A percentile compares a stretch with the other conserved stretches of the same genome.
These are phyloP conservation scores for Lycaena phlaeas DNA, from an alignment of 2,888 invertebrate species.

Conservation along the genomic window DNA sequence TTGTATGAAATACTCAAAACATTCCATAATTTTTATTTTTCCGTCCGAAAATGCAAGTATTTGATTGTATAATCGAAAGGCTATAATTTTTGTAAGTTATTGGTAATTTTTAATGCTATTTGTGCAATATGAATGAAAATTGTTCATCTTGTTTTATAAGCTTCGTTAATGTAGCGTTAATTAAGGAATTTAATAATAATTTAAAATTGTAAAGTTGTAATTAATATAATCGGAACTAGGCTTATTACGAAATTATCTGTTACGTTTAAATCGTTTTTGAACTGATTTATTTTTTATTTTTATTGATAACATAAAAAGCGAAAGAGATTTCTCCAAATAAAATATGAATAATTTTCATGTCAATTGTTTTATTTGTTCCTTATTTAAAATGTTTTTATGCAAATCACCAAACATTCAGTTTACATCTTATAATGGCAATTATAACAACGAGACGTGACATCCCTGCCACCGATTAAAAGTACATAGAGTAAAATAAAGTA, in stretches of 20 bases:
- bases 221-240: conserved; percentile 54
- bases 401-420: too few relatives aligned
- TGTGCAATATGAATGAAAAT: conserved; percentile 64
- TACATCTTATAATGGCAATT: too few relatives aligned
- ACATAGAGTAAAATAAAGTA: too few relatives aligned
- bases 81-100: conserved; percentile 40
- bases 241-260: conserved; percentile 57
- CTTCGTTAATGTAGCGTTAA: conserved; percentile 49
- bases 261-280: conserved; percentile 46
- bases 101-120: conserved; percentile 43
- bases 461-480: too few relatives aligned
- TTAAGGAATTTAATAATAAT: conserved; percentile 35
- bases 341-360: conserved; percentile 56
- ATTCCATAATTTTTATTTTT: conserved; percentile 7
- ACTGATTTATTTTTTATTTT: conserved; percentile 42
- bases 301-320: conserved; percentile 35
- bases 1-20: neutral
- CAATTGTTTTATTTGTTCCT: conserved; percentile 35
- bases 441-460: too few relatives aligned
- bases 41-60: conserved; percentile 1
- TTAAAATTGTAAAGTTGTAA: conserved; percentile 64
- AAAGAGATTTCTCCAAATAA: conserved; percentile 64
- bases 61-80: conserved; percentile 16
- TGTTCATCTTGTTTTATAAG: conserved; percentile 49
- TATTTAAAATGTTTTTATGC: too few relatives aligned